Evolutionary conservation across 2,888 invertebrate genomes (phyloP).

Genomic region (Pristionchus mayeri): DNA sequence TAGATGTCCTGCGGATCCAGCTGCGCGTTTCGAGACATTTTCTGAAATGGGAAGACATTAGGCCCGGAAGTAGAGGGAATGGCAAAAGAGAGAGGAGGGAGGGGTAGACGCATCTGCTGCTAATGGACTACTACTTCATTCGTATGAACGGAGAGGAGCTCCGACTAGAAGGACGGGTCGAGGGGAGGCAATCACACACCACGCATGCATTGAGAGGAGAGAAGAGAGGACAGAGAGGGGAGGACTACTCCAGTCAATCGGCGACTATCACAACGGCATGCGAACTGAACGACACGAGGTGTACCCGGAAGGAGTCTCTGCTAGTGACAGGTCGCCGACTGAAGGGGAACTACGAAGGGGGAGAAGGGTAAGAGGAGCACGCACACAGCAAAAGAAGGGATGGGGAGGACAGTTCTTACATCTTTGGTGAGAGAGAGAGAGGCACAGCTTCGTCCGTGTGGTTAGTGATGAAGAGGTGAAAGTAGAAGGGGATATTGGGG

Average conservation of each 20-base stretch:
- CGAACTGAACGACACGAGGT: no score
- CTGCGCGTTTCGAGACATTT: conserved; percentile 44
- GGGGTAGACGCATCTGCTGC: neutral
- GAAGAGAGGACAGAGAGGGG: neutral
- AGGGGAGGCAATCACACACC: neutral
- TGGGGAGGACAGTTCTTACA: conserved; percentile 14
- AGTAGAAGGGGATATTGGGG: conserved; percentile 40
- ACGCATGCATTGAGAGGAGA: neutral
- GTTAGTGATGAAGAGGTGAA: conserved; percentile 37
- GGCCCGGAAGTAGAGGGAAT: neutral
- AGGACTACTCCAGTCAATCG: neutral
- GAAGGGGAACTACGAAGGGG: neutral
- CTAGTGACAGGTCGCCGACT: neutral
- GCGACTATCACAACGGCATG: no score
- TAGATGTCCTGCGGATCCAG: conserved; percentile 45
- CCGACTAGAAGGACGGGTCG: neutral
- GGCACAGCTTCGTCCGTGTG: neutral
- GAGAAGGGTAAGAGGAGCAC: neutral
- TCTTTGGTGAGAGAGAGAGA: neutral
- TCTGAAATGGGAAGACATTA: conserved; percentile 46
- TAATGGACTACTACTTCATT: conserved; percentile 7
- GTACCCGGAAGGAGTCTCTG: neutral
- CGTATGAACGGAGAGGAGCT: conserved; percentile 18
- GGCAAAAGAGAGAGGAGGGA: neutral
- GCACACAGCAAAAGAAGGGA: neutral